phyloP scores from a whole-genome alignment of 1,140 invertebrate genomes.

The Hyles euphorbiae region DNA sequence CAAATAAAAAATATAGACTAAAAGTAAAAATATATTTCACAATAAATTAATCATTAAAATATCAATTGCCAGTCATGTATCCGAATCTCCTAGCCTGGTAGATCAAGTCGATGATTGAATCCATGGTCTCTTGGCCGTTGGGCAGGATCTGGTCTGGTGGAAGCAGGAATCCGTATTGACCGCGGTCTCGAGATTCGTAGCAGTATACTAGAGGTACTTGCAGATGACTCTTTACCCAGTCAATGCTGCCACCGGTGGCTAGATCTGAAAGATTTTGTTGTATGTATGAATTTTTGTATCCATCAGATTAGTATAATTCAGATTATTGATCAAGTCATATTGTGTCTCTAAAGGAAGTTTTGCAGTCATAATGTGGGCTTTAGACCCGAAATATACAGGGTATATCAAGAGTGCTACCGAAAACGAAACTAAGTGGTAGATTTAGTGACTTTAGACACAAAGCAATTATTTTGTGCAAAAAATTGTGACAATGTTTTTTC shows the following conservation, averaged over 20 bases:
- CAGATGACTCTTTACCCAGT: slow-evolving; percentile 81
- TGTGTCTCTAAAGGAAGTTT: no score
- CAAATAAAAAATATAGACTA: neutral
- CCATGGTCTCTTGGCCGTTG: slow-evolving; percentile 82
- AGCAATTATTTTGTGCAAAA: no score
- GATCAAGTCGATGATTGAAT: slow-evolving; percentile 79
- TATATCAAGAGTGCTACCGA: no score
- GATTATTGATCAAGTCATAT: no score
- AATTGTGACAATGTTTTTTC: no score
- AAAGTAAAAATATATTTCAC: neutral
- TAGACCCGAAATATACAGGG: no score
- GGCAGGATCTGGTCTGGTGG: slow-evolving; percentile 85
- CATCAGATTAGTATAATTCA: neutral
- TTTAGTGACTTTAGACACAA: no score
- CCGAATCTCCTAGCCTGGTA: slow-evolving; percentile 70
- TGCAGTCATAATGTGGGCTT: no score
- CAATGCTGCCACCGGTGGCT: slow-evolving; percentile 79
- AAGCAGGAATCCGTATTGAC: slow-evolving; percentile 86
- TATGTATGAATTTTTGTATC: neutral
- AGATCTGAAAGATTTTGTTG: slow-evolving; percentile 61
- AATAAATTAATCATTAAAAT: no score
- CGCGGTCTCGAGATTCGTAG: slow-evolving; percentile 81
- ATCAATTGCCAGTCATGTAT: slow-evolving; percentile 30
- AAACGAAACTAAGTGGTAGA: no score
- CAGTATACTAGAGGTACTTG: slow-evolving; percentile 81